Base-by-base conservation (phyloP, 2,113 vertebrate species). In the Callocephalon fimbriatum region DNA sequence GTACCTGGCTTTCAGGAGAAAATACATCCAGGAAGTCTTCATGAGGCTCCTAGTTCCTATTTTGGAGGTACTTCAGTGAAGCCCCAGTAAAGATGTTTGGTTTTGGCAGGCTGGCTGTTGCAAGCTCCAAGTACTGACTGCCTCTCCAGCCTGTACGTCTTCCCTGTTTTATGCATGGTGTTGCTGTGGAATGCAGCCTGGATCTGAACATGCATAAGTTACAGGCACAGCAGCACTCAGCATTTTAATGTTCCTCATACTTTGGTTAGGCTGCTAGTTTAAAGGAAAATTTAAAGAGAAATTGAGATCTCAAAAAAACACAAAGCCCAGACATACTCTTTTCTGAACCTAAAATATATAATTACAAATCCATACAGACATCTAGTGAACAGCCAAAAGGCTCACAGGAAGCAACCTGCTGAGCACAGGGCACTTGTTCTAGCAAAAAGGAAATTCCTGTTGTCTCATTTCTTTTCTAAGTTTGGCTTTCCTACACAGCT, bases 401-500 rank as follows among this genome's bases (percentile, higher is more conserved):
- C 15, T 91, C 16, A 67, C 35, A 84, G 66, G 78, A 92, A 97
- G 42, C 61, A 93, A 90, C 67, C 50, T 88, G 86, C 71, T 70
- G 70, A 88, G 45, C 35, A 58, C 17, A 44, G 40, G 53, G 11
- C 45, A 72, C 31, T 78, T 85, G 26, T 79, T 63, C 61, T 44
- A 68, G 35, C n/a, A n/a, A 51, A 92, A 73, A 67, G 79, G 67
- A 94, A 92, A 91, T 92, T 84, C 63, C 59, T 92, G 29, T 84
- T 91, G 22, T 81, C 71, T 90, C 25, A 32, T 82, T 80, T 90
- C 8, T 88, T 90, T 93, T 95, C 45, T 84, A 40, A 37, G 47
- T 84, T 88, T 92, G 86, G 45, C 45, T 86, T 88, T 94, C 38
- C 50, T 77, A 44, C n/a, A 38, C 12, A 77, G 19, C 19, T 63